A percentile compares a stretch with the other conserved stretches of the same genome.
Conservation (phyloP, 2,888 invertebrate species). For the Galeruca laticollis region DNA sequence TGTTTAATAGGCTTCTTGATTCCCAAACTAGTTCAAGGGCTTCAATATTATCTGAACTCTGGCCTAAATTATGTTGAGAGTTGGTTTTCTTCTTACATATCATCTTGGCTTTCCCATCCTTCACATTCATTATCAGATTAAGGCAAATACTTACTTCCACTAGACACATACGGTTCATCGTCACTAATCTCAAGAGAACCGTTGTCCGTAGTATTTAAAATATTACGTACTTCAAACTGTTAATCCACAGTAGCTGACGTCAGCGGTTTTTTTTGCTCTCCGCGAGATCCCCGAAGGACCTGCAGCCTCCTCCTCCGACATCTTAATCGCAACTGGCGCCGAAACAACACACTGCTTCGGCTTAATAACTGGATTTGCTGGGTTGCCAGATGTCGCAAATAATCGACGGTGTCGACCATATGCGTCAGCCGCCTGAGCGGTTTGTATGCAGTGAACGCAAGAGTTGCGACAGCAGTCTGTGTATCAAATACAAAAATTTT, state of each 20-base stretch:
- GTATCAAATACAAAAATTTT: too few relatives aligned
- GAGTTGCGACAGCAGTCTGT: too few relatives aligned
- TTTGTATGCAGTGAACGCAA: too few relatives aligned
- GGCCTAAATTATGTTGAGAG: slow-evolving; percentile 20
- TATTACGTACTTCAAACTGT: slow-evolving; percentile 30
- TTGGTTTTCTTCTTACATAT: slow-evolving; percentile 27
- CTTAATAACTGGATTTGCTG: slow-evolving; percentile 27
- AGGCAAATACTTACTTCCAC: slow-evolving; percentile 32
- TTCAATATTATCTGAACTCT: slow-evolving; percentile 30
- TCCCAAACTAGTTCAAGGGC: slow-evolving; percentile 24
- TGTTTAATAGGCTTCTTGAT: slow-evolving; percentile 20
- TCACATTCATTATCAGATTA: slow-evolving; percentile 26
- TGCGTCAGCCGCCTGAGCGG: too few relatives aligned
- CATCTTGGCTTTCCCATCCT: slow-evolving; percentile 30
- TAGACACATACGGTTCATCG: slow-evolving; percentile 30
- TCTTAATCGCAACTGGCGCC: slow-evolving; percentile 22
- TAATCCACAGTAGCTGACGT: slow-evolving; percentile 14
- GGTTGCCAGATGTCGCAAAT: slow-evolving; percentile 38
- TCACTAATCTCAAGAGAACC: slow-evolving; percentile 21
- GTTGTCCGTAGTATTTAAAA: slow-evolving; percentile 24
- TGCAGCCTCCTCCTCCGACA: slow-evolving; percentile 24
- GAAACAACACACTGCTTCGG: slow-evolving; percentile 9
- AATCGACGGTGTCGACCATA: slow-evolving; percentile 33
- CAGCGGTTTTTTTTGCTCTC: slow-evolving; percentile 23
- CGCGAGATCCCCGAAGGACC: slow-evolving; percentile 20